Base-by-base conservation (phyloP, 2,113 vertebrate species). In the Triplophysa siluroides region DNA sequence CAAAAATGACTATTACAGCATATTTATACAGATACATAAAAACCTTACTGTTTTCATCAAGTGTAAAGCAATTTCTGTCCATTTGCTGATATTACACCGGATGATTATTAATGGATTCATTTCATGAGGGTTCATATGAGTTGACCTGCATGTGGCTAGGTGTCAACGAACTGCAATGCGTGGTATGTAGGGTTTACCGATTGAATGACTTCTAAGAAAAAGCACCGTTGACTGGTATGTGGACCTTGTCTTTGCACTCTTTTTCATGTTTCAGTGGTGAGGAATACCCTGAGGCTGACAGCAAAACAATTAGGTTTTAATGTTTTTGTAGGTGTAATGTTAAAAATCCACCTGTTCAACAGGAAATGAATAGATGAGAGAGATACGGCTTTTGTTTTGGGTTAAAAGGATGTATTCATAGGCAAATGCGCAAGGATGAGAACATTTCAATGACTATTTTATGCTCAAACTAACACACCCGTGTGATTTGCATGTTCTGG, bases 101-200 rank as follows among this genome's bases (percentile, higher is more conserved):
- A 12, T 12, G 45, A 23, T 67, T 63, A 70, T 80, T 80, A 77
- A 71, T 21, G 43, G 54, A 68, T 74, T 78, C 18, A 56, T 61
- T 62, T 66, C 23, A 18, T 43, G 38, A 73, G 52, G 71, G 67
- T 81, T 84, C 79, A 56, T 29, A 19, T 81, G 54, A 68, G 73
- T 50, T 67, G 56, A 26, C 63, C 83, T 74, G 60, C 56, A 67
- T 58, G 69, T 78, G 68, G 66, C 68, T 77, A 16, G 74, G 56
- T 77, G 70, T 83, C 73, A 80, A 77, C 54, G 11, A 66, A 18
- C 68, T 68, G 83, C 68, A 78, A 81, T 84, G 75, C 69, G 56
- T 8, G 79, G 78, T 73, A 84, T 81, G 74, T 24, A 18, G 68
- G 65, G 43, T 78, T 81, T 74, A 81, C 52, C 16, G 7, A 63